A percentile compares a stretch with the other conserved stretches of the same genome.
Evolutionary conservation across 2,113 vertebrate genomes (phyloP).

Genomic region (Corapipo altera): DNA sequence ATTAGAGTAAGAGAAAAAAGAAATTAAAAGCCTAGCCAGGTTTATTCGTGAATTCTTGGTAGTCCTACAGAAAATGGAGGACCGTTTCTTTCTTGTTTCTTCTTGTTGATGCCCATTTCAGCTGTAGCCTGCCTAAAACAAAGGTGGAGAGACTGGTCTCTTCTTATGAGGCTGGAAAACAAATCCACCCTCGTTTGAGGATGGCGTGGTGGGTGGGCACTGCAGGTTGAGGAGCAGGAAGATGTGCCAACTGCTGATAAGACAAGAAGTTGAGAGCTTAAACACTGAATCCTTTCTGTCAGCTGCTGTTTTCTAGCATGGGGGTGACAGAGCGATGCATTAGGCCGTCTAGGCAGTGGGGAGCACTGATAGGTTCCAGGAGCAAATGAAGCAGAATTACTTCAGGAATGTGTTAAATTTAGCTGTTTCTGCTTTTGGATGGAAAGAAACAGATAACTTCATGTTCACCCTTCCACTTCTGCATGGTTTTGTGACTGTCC

Average conservation of each 20-base stretch:
- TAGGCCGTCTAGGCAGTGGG: background rate
- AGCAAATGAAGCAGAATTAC: background rate
- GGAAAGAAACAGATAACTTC: background rate
- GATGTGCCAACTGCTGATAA: background rate
- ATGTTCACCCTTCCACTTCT: background rate
- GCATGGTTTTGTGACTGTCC: background rate
- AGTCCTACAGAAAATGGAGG: background rate
- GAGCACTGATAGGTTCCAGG: background rate
- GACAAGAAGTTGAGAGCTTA: background rate
- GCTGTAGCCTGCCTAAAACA: background rate
- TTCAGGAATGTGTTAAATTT: background rate
- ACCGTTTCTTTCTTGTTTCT: background rate
- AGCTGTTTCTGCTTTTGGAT: background rate
- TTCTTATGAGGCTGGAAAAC: background rate
- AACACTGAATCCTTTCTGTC: background rate
- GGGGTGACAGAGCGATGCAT: background rate
- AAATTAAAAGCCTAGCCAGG: background rate
- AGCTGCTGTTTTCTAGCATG: background rate
- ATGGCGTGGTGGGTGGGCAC: fast-evolving
- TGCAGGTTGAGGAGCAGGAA: background rate
- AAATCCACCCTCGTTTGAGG: background rate
- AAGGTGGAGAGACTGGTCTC: fast-evolving
- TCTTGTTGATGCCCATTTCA: background rate
- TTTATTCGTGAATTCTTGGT: background rate
- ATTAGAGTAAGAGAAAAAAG: background rate